A percentile compares a stretch with the other conserved stretches of the same genome.
These are phyloP conservation scores for Campylomormyrus numenius DNA, from an alignment of 2,113 vertebrate genomes.

Conservation along the genomic window DNA sequence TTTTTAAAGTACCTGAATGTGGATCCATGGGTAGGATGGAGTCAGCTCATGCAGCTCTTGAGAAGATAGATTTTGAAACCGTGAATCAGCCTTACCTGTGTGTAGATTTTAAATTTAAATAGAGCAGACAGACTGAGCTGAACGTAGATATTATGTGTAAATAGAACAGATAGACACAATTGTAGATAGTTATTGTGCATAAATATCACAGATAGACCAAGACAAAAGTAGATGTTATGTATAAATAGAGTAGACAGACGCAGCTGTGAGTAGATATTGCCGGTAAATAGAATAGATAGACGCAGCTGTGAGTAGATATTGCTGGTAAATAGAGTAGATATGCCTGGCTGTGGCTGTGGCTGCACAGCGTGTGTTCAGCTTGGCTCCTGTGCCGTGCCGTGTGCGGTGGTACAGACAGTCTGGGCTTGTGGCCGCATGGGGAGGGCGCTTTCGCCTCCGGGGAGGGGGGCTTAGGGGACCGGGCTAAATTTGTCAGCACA, in stretches of 20 bases:
- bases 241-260: neutral
- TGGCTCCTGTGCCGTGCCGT: neutral
- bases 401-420: neutral
- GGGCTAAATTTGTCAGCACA: slow-evolving; percentile 24
- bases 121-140: neutral
- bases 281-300: neutral
- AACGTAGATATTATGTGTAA: neutral
- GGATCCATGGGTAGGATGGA: neutral
- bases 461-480: neutral
- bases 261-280: neutral
- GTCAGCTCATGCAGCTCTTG: neutral
- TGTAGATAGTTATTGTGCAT: neutral
- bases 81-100: neutral
- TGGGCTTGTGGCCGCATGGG: neutral
- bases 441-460: neutral
- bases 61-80: neutral
- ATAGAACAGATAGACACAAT: neutral
- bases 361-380: neutral
- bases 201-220: neutral
- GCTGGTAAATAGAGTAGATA: neutral
- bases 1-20: neutral
- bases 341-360: neutral
- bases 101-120: neutral
- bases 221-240: neutral
- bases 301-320: neutral